Evolutionary conservation across 2,888 invertebrate species (phyloP).

Genomic region (Pristionchus japonicus): DNA sequence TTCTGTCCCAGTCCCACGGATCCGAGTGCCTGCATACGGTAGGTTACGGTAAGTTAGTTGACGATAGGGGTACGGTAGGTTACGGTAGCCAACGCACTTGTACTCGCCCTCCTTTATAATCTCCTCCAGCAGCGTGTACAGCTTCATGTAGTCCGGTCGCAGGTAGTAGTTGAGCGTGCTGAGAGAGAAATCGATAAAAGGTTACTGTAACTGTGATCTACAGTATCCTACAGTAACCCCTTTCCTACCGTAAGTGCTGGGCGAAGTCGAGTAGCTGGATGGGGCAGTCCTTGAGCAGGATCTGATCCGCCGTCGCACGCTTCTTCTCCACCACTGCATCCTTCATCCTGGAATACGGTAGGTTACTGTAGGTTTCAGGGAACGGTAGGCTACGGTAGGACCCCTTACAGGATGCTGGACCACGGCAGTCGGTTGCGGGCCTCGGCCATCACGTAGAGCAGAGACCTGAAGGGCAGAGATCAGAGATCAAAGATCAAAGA

Average conservation of each 20-base stretch:
- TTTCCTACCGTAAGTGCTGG: conserved; percentile 49
- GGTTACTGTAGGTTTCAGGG: neutral
- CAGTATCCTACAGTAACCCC: neutral
- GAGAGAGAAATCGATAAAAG: too few species aligned
- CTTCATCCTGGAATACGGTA: conserved; percentile 55
- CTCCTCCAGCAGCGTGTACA: conserved; percentile 23
- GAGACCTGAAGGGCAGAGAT: conserved; percentile 9
- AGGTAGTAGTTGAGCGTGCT: conserved; percentile 30
- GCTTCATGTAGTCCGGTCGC: conserved; percentile 1
- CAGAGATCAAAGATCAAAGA: neutral
- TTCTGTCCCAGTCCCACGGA: conserved; percentile 42
- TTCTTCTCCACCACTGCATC: conserved; percentile 60
- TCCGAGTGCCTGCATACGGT: neutral
- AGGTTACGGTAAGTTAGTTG: neutral
- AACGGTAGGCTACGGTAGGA: neutral
- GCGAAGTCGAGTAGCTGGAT: conserved; percentile 60
- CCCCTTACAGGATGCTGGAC: neutral
- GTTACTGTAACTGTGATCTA: neutral
- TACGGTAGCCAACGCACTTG: neutral
- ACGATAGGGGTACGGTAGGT: neutral
- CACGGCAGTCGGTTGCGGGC: neutral
- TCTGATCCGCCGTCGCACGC: conserved; percentile 55
- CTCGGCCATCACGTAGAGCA: conserved; percentile 19
- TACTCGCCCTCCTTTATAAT: conserved; percentile 31
- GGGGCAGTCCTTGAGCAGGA: conserved; percentile 61